Conservation (phyloP, 2,888 invertebrate genomes). For the Arge pagana region DNA sequence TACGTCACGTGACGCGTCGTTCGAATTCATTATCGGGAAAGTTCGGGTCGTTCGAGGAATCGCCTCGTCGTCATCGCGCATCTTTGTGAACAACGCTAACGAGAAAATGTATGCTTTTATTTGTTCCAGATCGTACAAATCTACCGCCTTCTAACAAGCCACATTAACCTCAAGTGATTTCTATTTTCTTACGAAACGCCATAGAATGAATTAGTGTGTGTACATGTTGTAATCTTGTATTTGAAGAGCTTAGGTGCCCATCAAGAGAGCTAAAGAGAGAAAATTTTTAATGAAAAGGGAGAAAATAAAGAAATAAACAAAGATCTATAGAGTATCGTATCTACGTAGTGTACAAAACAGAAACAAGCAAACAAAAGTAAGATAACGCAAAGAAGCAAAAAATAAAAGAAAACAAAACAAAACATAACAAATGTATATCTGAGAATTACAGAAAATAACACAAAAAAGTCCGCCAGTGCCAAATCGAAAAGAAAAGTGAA, state of each 20-base stretch:
- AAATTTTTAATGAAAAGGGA: conserved; percentile 25
- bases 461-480: conserved; percentile 57
- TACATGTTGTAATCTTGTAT: conserved; percentile 50
- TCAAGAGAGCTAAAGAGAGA: too few relatives aligned
- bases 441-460: conserved; percentile 52
- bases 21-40: too few relatives aligned
- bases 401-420: conserved; percentile 27
- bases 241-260: conserved; percentile 48
- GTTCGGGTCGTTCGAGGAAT: conserved; percentile 1
- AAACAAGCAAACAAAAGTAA: conserved; percentile 43
- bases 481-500: conserved; percentile 47
- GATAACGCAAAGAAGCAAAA: conserved; percentile 28
- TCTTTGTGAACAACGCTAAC: too few relatives aligned
- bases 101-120: conserved; percentile 5
- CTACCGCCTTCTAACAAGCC: conserved; percentile 59
- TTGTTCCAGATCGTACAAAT: conserved; percentile 59
- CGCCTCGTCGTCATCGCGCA: neutral
- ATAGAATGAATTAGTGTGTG: conserved; percentile 54
- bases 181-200: conserved; percentile 57
- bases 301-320: conserved; percentile 41
- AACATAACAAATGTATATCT: conserved; percentile 16
- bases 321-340: too few relatives aligned
- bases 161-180: conserved; percentile 60
- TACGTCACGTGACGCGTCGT: conserved; percentile 48
- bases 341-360: too few relatives aligned